These are phyloP conservation scores for Trichopoda pennipes DNA, from an alignment of 2,888 invertebrate genomes.

Conservation along the genomic window DNA sequence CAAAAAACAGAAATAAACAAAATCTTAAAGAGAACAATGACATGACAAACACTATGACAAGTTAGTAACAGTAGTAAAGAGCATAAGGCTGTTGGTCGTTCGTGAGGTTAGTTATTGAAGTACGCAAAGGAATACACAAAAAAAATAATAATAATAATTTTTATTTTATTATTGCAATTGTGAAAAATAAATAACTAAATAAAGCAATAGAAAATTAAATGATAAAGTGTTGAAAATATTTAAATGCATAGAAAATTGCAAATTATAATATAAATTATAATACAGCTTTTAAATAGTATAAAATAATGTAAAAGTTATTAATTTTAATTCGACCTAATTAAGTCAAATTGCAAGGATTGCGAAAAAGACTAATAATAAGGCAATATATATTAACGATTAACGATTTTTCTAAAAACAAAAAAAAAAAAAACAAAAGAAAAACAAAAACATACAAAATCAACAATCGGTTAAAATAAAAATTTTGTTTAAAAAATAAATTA, in stretches of 20 bases:
- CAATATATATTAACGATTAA: constrained; percentile 51
- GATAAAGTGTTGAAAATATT: constrained; percentile 49
- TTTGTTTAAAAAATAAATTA: neutral
- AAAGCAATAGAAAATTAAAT: constrained; percentile 25
- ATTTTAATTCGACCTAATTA: constrained; percentile 32
- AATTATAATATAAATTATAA: neutral
- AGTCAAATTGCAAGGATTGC: constrained; percentile 4
- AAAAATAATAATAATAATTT: constrained; percentile 15
- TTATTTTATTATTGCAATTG: constrained; percentile 37
- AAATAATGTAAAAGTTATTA: neutral
- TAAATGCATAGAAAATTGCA: constrained; percentile 9
- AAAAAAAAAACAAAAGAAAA: too few relatives aligned
- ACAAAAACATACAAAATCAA: neutral
- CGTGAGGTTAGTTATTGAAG: constrained; percentile 72
- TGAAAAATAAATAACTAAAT: constrained; percentile 36
- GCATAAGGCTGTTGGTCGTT: constrained; percentile 77
- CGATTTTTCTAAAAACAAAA: constrained; percentile 30
- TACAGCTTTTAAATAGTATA: neutral
- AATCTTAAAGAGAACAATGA: constrained; percentile 51
- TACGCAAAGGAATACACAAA: constrained; percentile 50
- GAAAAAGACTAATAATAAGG: neutral
- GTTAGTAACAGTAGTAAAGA: constrained; percentile 57
- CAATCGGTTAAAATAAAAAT: neutral
- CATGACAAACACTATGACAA: constrained; percentile 56
- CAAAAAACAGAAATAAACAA: constrained; percentile 3